Conservation (phyloP, 1,140 invertebrate genomes). For the Schlechtendalia chinensis region DNA sequence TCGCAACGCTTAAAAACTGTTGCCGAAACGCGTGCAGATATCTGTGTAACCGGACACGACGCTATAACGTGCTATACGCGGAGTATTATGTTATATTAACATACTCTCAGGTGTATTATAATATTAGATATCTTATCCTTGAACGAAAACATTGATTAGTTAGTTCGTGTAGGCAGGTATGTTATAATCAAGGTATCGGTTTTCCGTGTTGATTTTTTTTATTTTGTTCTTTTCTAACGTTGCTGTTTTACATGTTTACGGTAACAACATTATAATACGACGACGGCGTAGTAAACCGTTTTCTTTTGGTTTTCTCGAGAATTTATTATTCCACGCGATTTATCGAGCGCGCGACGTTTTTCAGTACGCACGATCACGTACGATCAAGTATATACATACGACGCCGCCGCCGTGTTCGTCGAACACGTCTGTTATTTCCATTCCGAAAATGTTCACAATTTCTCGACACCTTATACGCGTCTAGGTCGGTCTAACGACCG, state of each 20-base stretch:
- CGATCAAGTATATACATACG: not conserved
- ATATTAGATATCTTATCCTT: too few relatives aligned
- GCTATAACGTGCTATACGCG: too few relatives aligned
- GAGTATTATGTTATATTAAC: too few relatives aligned
- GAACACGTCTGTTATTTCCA: conserved; percentile 19
- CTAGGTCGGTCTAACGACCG: not conserved
- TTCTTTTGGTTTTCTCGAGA: conserved; percentile 32
- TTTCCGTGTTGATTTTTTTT: conserved; percentile 19
- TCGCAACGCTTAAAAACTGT: not conserved
- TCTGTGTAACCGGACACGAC: conserved; percentile 20
- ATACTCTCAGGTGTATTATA: not conserved
- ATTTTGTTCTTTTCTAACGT: not conserved
- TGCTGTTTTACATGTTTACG: not conserved
- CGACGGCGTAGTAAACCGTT: not conserved
- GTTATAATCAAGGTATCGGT: conserved; percentile 25
- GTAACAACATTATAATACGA: not conserved
- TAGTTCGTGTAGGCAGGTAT: too few relatives aligned
- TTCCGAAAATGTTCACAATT: conserved; percentile 5
- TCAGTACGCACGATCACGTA: conserved; percentile 42
- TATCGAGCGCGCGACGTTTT: not conserved
- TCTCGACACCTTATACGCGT: not conserved
- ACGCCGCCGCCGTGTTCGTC: not conserved
- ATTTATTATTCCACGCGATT: conserved; percentile 3
- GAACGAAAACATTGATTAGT: conserved; percentile 33
- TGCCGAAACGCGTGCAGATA: not conserved